Conservation (phyloP, 2,113 vertebrate genomes). For the Elachura formosa region DNA sequence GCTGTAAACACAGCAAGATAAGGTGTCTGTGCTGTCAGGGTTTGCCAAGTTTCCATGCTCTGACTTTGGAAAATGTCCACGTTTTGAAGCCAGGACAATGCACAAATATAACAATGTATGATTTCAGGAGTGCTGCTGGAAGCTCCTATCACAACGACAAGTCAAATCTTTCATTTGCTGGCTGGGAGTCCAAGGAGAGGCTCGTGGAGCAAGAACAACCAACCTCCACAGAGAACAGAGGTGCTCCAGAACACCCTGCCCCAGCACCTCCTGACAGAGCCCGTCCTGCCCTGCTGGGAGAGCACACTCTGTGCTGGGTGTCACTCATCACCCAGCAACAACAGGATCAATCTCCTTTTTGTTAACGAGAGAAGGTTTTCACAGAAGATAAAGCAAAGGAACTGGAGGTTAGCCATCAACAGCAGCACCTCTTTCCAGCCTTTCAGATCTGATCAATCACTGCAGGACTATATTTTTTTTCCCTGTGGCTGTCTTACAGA, state of each 20-base stretch:
- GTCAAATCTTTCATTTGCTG: neutral
- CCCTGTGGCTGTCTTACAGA: neutral
- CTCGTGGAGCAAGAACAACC: neutral
- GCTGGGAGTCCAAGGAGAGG: neutral
- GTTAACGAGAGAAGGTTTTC: neutral
- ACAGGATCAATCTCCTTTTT: neutral
- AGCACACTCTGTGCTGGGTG: neutral
- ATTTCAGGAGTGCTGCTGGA: neutral
- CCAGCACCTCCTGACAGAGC: neutral
- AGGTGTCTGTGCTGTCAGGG: neutral
- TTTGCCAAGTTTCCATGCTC: neutral
- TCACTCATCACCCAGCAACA: neutral
- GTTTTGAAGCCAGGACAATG: neutral
- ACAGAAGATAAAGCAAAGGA: neutral
- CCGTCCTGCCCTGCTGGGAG: neutral
- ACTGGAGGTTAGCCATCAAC: neutral
- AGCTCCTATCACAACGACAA: neutral
- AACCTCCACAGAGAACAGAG: neutral
- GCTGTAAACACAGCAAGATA: fast-evolving
- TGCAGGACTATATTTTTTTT: neutral
- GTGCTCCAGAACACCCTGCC: neutral
- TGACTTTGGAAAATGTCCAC: neutral
- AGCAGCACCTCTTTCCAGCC: neutral
- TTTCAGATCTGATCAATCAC: neutral
- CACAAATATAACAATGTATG: neutral